A percentile compares a stretch with the other conserved stretches of the same genome.
phyloP scores from a whole-genome alignment of 2,888 invertebrate genomes.

The Muschampia plurimacula region DNA sequence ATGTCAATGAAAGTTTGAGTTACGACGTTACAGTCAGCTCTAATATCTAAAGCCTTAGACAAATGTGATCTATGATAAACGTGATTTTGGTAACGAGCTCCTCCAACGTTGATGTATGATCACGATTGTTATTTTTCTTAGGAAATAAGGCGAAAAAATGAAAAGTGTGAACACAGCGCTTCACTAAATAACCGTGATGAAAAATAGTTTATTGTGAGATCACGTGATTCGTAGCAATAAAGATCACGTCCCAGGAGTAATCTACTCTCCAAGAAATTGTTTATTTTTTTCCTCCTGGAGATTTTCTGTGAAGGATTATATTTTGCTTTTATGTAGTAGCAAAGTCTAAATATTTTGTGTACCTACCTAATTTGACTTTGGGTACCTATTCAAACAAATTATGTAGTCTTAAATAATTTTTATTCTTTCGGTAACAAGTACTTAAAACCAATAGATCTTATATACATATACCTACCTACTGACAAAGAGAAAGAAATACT shows the following conservation, averaged over 20 bases:
- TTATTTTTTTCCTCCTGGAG: constrained; percentile 61
- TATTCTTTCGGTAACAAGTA: no score
- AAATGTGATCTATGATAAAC: constrained; percentile 84
- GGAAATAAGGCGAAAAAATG: constrained; percentile 65
- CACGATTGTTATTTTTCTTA: constrained; percentile 75
- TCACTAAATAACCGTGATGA: constrained; percentile 78
- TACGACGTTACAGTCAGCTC: constrained; percentile 50
- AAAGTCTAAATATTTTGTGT: constrained; percentile 16
- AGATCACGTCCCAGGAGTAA: constrained; percentile 56
- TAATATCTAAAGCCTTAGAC: constrained; percentile 76
- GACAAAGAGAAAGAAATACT: no score
- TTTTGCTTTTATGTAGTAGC: constrained; percentile 38
- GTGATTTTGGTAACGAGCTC: constrained; percentile 83
- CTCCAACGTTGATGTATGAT: constrained; percentile 73
- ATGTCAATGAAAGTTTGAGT: constrained; percentile 40
- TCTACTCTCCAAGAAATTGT: constrained; percentile 71
- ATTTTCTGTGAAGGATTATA: constrained; percentile 66
- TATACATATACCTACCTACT: no score
- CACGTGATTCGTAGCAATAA: constrained; percentile 82
- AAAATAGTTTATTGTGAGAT: constrained; percentile 81
- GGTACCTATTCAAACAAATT: background rate
- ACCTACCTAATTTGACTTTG: background rate
- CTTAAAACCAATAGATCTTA: no score
- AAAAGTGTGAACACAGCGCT: constrained; percentile 69
- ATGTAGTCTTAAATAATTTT: no score